A percentile compares a stretch with the other conserved stretches of the same genome.
phyloP scores from a whole-genome alignment of 1,140 invertebrate species.

The honey bee (Apis mellifera) region Amel_HAv3.1 CM009941.2:1364001-1364500 shows the following conservation, averaged over 20 bases:
- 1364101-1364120: slow-evolving; percentile 8
- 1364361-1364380: neutral
- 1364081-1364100: neutral
- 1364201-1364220: slow-evolving; percentile 28
- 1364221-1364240: slow-evolving; percentile 9
- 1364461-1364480: too few species aligned
- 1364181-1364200: slow-evolving; percentile 33
- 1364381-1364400: neutral
- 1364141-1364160: neutral
- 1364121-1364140: slow-evolving; percentile 23
- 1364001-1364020: too few species aligned
- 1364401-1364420: neutral
- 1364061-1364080: neutral
- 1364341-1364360: neutral
- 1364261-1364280: slow-evolving; percentile 11
- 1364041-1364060: neutral
- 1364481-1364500: too few species aligned
- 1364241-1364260: slow-evolving; percentile 1
- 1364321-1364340: too few species aligned
- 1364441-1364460: too few species aligned
- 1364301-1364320: too few species aligned
- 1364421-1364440: neutral
- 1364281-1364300: slow-evolving; percentile 5
- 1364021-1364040: neutral
- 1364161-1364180: slow-evolving; percentile 23